These are phyloP conservation scores for Mormyrus proboscirostris DNA, from an alignment of 2,797 vertebrate genomes.

Conservation along the genomic window DNA sequence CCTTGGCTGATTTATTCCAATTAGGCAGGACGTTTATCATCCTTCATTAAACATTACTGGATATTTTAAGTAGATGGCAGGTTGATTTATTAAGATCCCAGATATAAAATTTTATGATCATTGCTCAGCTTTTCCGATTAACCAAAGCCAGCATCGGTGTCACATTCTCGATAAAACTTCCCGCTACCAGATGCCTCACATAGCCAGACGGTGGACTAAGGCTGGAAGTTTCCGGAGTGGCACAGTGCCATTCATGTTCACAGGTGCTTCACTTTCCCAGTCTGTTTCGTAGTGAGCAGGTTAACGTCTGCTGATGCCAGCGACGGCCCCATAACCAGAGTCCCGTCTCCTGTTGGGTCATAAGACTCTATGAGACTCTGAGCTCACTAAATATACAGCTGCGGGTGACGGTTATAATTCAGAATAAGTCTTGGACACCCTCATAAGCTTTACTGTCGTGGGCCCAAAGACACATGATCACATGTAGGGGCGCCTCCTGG, in stretches of 20 bases:
- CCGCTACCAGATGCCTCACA: neutral
- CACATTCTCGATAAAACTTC: neutral
- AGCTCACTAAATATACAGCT: neutral
- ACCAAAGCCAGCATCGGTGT: neutral
- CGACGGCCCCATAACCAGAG: neutral
- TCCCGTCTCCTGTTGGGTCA: neutral
- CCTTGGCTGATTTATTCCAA: neutral
- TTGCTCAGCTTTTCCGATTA: neutral
- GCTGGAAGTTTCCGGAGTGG: neutral
- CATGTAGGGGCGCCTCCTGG: neutral
- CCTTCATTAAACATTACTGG: neutral
- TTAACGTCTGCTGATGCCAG: neutral
- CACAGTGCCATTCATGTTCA: neutral
- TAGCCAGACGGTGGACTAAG: neutral
- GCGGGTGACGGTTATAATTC: neutral
- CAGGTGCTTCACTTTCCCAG: neutral
- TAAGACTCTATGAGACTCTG: neutral
- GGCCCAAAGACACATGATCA: neutral
- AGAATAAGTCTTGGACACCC: neutral
- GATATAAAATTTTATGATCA: conserved; percentile 8
- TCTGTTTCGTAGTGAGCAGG: neutral
- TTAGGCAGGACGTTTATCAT: neutral
- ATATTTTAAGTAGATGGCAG: conserved; percentile 2
- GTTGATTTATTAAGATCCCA: neutral
- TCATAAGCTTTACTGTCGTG: neutral